phyloP scores from a whole-genome alignment of 2,888 invertebrate species.

The Ormyrus nitidulus region DNA sequence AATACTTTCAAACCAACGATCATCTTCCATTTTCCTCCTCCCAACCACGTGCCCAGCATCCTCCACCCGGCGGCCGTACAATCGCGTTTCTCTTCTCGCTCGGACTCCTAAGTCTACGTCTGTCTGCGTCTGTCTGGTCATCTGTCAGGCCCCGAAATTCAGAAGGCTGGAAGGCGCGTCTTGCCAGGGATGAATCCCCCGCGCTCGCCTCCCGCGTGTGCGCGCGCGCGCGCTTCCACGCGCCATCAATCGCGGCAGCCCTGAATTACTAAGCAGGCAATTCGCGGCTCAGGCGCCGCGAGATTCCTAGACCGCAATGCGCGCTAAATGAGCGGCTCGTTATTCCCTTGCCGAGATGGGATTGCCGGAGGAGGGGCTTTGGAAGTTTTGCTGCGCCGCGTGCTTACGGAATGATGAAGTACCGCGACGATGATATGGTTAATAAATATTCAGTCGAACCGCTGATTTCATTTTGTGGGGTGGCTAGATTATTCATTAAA shows the following conservation, averaged over 20 bases:
- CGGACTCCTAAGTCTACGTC: slow-evolving; percentile 41
- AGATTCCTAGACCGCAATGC: slow-evolving; percentile 8
- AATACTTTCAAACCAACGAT: too few species aligned
- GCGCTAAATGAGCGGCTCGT: slow-evolving; percentile 24
- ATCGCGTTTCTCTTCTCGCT: slow-evolving; percentile 27
- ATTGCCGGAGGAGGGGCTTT: background rate
- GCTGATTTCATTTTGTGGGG: too few species aligned
- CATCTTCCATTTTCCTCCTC: background rate
- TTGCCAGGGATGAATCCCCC: background rate
- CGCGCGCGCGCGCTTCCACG: background rate
- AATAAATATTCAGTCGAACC: too few species aligned
- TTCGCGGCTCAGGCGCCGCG: slow-evolving; percentile 1
- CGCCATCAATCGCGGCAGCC: slow-evolving; percentile 25
- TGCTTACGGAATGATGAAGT: too few species aligned
- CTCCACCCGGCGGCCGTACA: background rate
- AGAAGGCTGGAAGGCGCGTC: slow-evolving; percentile 27
- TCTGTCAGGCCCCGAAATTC: slow-evolving; percentile 44
- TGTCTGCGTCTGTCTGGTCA: slow-evolving; percentile 36
- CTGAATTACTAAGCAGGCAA: slow-evolving; percentile 42
- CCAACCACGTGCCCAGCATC: background rate
- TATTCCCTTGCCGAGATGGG: background rate
- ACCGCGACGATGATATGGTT: too few species aligned
- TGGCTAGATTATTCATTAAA: too few species aligned
- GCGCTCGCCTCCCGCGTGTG: background rate
- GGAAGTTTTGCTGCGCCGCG: too few species aligned